Percentiles rank a stretch among this genome's conserved stretches.
phyloP scores from a whole-genome alignment of 2,888 invertebrate species.

The Onthophagus sagittarius region DNA sequence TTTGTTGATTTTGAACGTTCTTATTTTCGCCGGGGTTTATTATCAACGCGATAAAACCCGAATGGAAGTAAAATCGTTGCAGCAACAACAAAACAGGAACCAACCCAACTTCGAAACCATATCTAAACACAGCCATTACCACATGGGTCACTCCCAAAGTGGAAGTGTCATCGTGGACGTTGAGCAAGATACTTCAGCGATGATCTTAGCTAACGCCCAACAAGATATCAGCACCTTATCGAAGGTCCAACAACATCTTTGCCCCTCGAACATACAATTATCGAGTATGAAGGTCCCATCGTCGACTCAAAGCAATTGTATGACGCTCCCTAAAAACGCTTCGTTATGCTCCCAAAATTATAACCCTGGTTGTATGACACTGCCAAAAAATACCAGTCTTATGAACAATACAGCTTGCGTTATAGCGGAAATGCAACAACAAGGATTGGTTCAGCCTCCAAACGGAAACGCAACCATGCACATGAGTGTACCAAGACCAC shows the following conservation, averaged over 20 bases:
- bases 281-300: slow-evolving; percentile 59
- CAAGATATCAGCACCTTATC: slow-evolving; percentile 52
- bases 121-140: slow-evolving; percentile 76
- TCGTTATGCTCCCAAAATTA: slow-evolving; percentile 39
- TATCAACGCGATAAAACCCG: slow-evolving; percentile 76
- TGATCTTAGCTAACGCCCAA: slow-evolving; percentile 57
- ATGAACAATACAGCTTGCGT: slow-evolving; percentile 52
- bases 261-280: slow-evolving; percentile 49
- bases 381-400: slow-evolving; percentile 57
- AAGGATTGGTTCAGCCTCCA: slow-evolving; percentile 56
- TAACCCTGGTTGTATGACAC: slow-evolving; percentile 53
- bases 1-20: slow-evolving; percentile 72
- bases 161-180: slow-evolving; percentile 81
- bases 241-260: slow-evolving; percentile 55
- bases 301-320: slow-evolving; percentile 49
- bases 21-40: slow-evolving; percentile 82
- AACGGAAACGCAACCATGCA: slow-evolving; percentile 59
- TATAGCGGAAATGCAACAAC: slow-evolving; percentile 57
- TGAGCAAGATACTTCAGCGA: slow-evolving; percentile 65
- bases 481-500: slow-evolving; percentile 55
- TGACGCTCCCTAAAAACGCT: slow-evolving; percentile 53
- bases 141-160: slow-evolving; percentile 71
- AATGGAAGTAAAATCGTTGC: slow-evolving; percentile 71
- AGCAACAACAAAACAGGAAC: slow-evolving; percentile 72
- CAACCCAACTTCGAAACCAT: slow-evolving; percentile 66